Conservation (phyloP, 2,797 vertebrate species). For the Rhyacichthys aspro region DNA sequence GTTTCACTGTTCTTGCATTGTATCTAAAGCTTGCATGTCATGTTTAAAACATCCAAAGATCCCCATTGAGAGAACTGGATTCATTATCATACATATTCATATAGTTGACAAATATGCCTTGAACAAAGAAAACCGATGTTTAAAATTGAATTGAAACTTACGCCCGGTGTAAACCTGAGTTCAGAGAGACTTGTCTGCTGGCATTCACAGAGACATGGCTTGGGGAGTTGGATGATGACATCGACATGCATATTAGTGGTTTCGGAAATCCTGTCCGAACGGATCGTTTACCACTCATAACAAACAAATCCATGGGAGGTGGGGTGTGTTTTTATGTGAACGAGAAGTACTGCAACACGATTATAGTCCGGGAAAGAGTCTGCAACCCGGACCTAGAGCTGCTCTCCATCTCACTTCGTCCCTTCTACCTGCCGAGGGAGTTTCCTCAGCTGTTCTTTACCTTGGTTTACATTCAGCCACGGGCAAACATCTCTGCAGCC, state of each 20-base stretch:
- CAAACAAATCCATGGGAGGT: neutral
- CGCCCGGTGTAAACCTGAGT: neutral
- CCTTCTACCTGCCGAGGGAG: neutral
- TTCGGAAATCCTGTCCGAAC: too few species aligned
- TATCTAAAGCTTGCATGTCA: constrained; percentile 49
- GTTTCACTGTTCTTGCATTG: constrained; percentile 55
- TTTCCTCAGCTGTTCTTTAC: neutral
- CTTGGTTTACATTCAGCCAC: neutral
- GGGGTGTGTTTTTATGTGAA: neutral
- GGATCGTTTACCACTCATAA: too few species aligned
- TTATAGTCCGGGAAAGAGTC: neutral
- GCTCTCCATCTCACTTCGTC: neutral
- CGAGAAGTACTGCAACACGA: neutral
- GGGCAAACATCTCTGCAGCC: too few species aligned
- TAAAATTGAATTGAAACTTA: constrained; percentile 7
- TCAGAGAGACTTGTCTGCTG: neutral
- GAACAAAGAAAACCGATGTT: constrained; percentile 23
- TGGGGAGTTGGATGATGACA: too few species aligned
- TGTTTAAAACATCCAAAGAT: constrained; percentile 22
- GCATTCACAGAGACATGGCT: too few species aligned
- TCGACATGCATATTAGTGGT: too few species aligned
- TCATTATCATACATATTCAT: constrained; percentile 29
- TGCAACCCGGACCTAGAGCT: neutral
- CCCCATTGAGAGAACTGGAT: constrained; percentile 17
- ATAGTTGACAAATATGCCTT: constrained; percentile 40